phyloP scores from a whole-genome alignment of 2,888 invertebrate genomes.

The Atethmia centrago region DNA sequence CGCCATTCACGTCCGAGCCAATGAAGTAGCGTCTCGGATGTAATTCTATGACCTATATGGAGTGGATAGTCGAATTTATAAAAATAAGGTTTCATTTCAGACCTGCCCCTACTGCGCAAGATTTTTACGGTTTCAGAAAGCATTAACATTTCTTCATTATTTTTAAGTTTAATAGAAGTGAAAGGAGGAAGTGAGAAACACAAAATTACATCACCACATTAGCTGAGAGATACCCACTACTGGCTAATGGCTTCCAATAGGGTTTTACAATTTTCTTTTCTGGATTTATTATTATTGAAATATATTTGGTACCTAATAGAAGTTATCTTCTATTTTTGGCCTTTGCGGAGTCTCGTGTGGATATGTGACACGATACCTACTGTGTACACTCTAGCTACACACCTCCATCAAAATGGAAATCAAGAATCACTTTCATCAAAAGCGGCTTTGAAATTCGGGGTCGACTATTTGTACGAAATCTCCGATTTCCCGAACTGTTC shows the following conservation, averaged over 20 bases:
- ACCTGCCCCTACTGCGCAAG: background rate
- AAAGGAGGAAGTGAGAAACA: background rate
- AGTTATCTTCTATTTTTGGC: background rate
- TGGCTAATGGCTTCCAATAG: too few relatives aligned
- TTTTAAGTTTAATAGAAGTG: too few relatives aligned
- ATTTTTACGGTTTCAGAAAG: background rate
- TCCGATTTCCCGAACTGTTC: conserved; percentile 32
- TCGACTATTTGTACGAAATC: conserved; percentile 27
- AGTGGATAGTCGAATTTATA: background rate
- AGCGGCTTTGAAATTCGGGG: too few relatives aligned
- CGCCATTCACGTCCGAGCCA: conserved; percentile 43
- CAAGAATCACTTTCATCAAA: conserved; percentile 11
- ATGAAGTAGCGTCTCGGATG: conserved; percentile 40
- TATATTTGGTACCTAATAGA: background rate
- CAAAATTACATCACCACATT: background rate
- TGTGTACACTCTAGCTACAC: background rate
- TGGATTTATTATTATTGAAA: too few relatives aligned
- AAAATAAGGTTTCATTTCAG: background rate
- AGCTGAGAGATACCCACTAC: background rate
- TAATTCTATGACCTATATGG: background rate
- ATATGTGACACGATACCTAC: background rate
- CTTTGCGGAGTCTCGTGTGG: background rate
- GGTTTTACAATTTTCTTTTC: too few relatives aligned
- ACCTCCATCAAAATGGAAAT: conserved; percentile 18
- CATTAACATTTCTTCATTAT: too few relatives aligned